Percentiles rank a stretch among this genome's conserved stretches.
These are phyloP conservation scores for Spatula versicolor DNA, from an alignment of 2,797 vertebrate genomes.

Conservation along the genomic window DNA sequence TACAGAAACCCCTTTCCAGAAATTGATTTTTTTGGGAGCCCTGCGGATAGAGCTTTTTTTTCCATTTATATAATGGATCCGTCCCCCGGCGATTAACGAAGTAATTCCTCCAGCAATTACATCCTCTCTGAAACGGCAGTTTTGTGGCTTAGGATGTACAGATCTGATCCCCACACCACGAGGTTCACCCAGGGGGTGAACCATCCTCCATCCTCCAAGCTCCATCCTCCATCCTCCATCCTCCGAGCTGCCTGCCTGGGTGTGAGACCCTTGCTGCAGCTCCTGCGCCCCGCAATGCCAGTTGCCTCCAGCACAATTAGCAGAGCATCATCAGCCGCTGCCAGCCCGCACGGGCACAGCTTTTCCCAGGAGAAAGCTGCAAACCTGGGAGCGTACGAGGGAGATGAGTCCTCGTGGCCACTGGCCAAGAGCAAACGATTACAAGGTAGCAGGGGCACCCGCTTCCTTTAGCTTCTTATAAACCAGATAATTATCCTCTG, in stretches of 20 bases:
- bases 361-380: constrained; percentile 24
- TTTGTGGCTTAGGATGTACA: constrained; percentile 42
- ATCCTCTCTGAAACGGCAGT: constrained; percentile 41
- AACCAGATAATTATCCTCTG: not conserved
- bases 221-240: not conserved
- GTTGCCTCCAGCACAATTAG: not conserved
- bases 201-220: too few relatives aligned
- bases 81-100: constrained; percentile 64
- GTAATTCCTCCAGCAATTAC: constrained; percentile 65
- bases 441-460: constrained; percentile 3
- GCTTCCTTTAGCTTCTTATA: not conserved
- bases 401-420: not conserved
- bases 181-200: not conserved
- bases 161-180: not conserved
- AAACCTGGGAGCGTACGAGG: not conserved
- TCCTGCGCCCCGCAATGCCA: not conserved
- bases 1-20: constrained; percentile 53
- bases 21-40: constrained; percentile 61
- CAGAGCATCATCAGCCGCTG: not conserved
- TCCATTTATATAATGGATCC: constrained; percentile 33
- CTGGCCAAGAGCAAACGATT: not conserved
- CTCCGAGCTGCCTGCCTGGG: not conserved
- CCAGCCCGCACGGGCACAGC: not conserved
- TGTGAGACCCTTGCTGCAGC: rapidly evolving
- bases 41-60: not conserved